Evolutionary conservation across 2,113 vertebrate species (phyloP).

Genomic region (Salvator merianae): DNA sequence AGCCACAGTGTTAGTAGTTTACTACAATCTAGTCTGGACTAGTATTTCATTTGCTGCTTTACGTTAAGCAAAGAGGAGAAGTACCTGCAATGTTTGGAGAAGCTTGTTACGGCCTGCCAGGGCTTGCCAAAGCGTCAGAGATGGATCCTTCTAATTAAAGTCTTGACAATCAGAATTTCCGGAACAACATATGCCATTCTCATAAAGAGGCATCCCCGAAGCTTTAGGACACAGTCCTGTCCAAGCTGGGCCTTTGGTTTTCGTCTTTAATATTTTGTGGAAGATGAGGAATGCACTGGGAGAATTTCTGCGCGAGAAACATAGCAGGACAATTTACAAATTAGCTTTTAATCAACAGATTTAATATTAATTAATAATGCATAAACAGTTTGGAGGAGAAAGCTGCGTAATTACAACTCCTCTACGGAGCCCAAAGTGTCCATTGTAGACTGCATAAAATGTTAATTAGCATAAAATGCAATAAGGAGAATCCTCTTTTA

Average conservation of each 20-base stretch:
- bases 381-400: constrained; percentile 71
- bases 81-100: not conserved
- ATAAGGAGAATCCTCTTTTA: constrained; percentile 76
- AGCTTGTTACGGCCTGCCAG: not conserved
- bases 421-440: constrained; percentile 71
- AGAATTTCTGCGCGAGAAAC: constrained; percentile 49
- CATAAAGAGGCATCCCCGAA: constrained; percentile 37
- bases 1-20: not conserved
- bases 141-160: constrained; percentile 51
- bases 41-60: constrained; percentile 9
- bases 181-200: constrained; percentile 57
- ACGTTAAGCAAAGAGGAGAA: not conserved
- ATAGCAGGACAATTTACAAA: constrained; percentile 70
- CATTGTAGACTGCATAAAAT: constrained; percentile 75
- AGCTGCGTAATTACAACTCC: constrained; percentile 74
- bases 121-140: constrained; percentile 25
- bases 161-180: constrained; percentile 48
- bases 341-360: constrained; percentile 78
- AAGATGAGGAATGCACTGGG: not conserved
- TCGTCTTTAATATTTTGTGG: constrained; percentile 35
- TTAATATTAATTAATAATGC: constrained; percentile 82
- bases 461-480: constrained; percentile 75
- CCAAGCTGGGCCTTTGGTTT: constrained; percentile 40
- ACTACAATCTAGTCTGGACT: not conserved
- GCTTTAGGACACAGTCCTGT: constrained; percentile 1